Evolutionary conservation across 2,888 invertebrate genomes (phyloP).

Genomic region (Melikaiella ostensackeni): DNA sequence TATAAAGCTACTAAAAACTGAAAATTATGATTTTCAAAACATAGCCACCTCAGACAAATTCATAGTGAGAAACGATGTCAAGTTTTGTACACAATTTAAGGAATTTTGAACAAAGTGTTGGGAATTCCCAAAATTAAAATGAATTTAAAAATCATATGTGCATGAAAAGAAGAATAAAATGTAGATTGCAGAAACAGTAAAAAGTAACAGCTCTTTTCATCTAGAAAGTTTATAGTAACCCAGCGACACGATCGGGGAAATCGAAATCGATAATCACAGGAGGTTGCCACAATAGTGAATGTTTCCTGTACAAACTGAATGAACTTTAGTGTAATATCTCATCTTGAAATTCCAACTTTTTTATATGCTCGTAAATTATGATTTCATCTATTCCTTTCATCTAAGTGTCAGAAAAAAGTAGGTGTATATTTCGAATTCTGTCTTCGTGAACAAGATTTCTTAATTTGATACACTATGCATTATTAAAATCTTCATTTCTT

Average conservation of each 20-base stretch:
- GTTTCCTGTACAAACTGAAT: background rate
- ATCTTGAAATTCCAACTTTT: background rate
- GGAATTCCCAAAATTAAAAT: too few species aligned
- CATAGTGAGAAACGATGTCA: too few species aligned
- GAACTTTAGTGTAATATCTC: background rate
- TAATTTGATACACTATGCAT: too few species aligned
- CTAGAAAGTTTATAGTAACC: constrained; percentile 8
- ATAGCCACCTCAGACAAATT: too few species aligned
- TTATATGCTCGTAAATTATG: background rate
- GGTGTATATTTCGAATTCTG: too few species aligned
- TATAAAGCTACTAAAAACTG: too few species aligned
- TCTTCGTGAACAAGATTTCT: too few species aligned
- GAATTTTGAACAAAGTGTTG: too few species aligned
- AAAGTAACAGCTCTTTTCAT: background rate
- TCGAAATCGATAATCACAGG: background rate
- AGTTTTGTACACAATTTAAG: too few species aligned
- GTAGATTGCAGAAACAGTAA: background rate
- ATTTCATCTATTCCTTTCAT: background rate
- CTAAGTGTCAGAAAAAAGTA: too few species aligned
- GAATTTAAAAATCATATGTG: background rate
- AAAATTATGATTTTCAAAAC: too few species aligned
- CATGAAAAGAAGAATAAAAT: background rate
- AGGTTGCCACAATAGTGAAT: background rate
- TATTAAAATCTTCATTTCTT: too few species aligned
- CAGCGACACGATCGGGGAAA: background rate